Evolutionary conservation across 2,113 vertebrate genomes (phyloP).

Genomic region (Trichechus manatus): DNA sequence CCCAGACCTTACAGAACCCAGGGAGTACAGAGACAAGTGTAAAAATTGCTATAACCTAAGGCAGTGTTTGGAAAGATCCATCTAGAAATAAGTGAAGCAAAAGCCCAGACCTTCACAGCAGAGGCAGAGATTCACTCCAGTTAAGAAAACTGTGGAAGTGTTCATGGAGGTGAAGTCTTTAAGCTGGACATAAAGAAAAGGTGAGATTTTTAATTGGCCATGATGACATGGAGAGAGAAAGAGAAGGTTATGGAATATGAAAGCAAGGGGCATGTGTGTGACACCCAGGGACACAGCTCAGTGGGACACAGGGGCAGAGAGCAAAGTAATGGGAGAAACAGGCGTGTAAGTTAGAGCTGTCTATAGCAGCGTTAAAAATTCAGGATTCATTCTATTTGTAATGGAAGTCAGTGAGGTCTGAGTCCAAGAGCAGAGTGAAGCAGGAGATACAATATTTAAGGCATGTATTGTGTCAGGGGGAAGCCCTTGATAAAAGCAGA

Average conservation of each 20-base stretch:
- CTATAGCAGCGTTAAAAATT: too few relatives aligned
- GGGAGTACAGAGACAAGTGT: neutral
- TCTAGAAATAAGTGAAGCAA: neutral
- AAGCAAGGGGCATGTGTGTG: too few relatives aligned
- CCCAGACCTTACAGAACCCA: too few relatives aligned
- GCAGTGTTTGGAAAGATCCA: neutral
- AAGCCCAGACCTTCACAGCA: neutral
- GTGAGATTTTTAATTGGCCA: too few relatives aligned
- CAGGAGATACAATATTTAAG: too few relatives aligned
- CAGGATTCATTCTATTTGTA: too few relatives aligned
- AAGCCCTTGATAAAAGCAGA: neutral
- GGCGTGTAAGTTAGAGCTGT: neutral
- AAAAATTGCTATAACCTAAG: too few relatives aligned
- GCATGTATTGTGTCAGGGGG: neutral
- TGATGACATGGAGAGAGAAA: neutral
- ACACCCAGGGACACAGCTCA: neutral
- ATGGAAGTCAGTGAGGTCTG: too few relatives aligned
- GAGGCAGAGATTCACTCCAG: neutral
- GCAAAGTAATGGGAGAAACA: neutral
- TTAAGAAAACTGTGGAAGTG: neutral
- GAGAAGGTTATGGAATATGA: neutral
- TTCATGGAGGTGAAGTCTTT: too few relatives aligned
- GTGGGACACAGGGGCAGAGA: fast-evolving
- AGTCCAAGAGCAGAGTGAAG: neutral
- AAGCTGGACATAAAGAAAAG: neutral